Base-by-base conservation (phyloP, 2,888 invertebrate genomes). In the Stictocephala bisonia region DNA sequence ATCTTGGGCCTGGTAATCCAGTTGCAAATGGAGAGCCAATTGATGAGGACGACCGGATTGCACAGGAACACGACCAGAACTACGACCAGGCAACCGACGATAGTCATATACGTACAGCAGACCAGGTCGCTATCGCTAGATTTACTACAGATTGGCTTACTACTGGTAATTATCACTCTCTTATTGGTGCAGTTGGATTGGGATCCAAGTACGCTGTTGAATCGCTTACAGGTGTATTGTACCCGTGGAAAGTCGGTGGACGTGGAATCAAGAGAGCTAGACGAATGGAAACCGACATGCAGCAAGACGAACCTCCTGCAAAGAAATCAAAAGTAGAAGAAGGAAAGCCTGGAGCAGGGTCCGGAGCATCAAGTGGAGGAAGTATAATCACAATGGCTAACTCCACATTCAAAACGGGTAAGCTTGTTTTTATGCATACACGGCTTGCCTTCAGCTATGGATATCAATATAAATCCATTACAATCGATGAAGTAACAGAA, bases 31-130 rank as follows among this genome's bases (percentile, higher is more conserved):
- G 40, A 27, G 20, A 18, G n/a, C 73, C 68, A 35, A 58, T 73
- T 35, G 73, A 73, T 27, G 24, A 40, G 9, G 73, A 68, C 26
- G 67, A 73, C 15, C 9, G 18, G 24, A 73, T 73, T 11, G 73
- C 73, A 20, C 20, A 22, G 44, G n/a, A 31, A 31, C 69, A 69
- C 26, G 53, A 69, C 35, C 2, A 24, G 15, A 3, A 13, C 0
- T 53, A 69, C 51, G 15, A 53, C n/a, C 2, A 29, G 15, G 56
- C 56, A 7, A 11, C 9, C 6, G 22, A 0, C 4, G 9, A 18
- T 31, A 26, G 7, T 18, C 53, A 69, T 69, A 69, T 69, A 35
- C 27, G 69, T 29, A 31, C 18, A 18, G 69, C 53, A 20, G 69
- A 69, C 35, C 4, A 2, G 22, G 15, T 20, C 15, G 69, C 53